Conservation (phyloP, 64 coral and sea anemone genomes). For the Orbicella faveolata region DNA sequence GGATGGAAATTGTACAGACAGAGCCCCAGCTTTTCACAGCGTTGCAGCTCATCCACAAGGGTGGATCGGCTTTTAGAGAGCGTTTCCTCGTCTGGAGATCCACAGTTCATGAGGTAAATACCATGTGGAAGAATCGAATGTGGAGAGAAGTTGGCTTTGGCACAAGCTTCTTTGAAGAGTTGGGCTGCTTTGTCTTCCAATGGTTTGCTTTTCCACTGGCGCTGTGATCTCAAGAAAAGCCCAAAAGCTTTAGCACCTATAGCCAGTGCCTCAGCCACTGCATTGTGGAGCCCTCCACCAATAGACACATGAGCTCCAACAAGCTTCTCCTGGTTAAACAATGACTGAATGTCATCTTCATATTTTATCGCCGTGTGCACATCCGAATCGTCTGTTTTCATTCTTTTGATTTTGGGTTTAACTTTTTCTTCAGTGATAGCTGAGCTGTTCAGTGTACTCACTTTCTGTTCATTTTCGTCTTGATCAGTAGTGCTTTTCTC, state of each 20-base stretch:
- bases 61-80: constrained; percentile 83
- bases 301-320: constrained; percentile 97
- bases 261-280: constrained; percentile 63
- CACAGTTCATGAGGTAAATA: constrained; percentile 96
- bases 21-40: constrained; percentile 89
- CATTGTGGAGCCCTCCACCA: constrained; percentile 78
- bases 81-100: constrained; percentile 84
- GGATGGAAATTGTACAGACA: constrained; percentile 96
- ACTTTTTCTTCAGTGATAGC: constrained; percentile 3
- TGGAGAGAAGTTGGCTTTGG: constrained; percentile 53
- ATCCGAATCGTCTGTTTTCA: not conserved
- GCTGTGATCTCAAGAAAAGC: constrained; percentile 85
- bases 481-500: not conserved
- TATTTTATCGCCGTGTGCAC: not conserved
- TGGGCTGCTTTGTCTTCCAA: constrained; percentile 72
- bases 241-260: constrained; percentile 93
- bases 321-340: constrained; percentile 40
- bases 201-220: constrained; percentile 89
- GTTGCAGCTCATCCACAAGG: constrained; percentile 84
- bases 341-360: not conserved
- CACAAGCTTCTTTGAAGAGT: constrained; percentile 71
- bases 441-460: not conserved
- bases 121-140: constrained; percentile 86
- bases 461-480: constrained; percentile 1
- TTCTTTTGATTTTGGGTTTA: constrained; percentile 4